A percentile compares a stretch with the other conserved stretches of the same genome.
Conservation (phyloP, 2,797 vertebrate species). For the Hapalemur alaotrensis region DNA sequence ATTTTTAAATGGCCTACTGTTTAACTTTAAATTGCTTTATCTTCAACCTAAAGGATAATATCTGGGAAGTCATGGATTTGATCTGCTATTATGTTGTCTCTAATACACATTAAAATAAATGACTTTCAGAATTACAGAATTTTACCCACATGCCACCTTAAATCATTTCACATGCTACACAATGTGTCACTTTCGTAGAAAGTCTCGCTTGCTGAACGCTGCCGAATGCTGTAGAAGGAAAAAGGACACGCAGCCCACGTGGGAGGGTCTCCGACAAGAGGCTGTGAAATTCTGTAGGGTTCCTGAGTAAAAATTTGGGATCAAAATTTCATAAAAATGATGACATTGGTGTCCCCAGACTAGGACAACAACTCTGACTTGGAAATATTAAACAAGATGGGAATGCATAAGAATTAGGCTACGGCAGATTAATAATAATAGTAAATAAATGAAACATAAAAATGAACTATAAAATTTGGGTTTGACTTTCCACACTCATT, state of each 20-base stretch:
- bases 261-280: neutral
- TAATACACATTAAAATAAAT: neutral
- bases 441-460: neutral
- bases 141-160: neutral
- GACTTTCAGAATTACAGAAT: neutral
- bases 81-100: neutral
- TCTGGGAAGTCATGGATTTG: neutral
- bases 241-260: accelerated
- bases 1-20: neutral
- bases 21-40: neutral
- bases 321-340: neutral
- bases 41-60: neutral
- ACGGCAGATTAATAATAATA: neutral
- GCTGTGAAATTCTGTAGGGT: neutral
- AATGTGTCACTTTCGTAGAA: neutral
- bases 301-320: neutral
- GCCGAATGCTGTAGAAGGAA: neutral
- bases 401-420: neutral
- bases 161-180: neutral
- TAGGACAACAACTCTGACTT: neutral
- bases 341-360: neutral
- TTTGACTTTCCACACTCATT: neutral
- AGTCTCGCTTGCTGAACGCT: neutral
- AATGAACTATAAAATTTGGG: neutral
- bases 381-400: neutral